Base-by-base conservation (phyloP, 2,113 vertebrate species). In the Anarhynchus alexandrinus region DNA sequence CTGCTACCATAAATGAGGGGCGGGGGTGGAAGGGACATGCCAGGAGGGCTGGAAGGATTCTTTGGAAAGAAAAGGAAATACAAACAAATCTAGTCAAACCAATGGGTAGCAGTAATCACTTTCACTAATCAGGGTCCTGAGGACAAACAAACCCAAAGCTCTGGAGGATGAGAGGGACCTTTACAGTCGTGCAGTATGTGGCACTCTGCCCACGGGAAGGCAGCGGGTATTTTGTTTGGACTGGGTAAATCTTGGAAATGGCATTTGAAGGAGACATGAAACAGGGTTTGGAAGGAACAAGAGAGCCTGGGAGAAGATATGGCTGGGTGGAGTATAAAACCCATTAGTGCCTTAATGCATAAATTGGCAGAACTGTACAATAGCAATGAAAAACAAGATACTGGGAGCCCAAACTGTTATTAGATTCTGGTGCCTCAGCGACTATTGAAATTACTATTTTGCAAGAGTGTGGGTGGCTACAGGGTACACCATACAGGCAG, bases 271-370 rank as follows among this genome's bases (percentile, higher is more conserved):
- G 36, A 55, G 84, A 89, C 1, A 0, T 91, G 67, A 84, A 86
- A 76, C 32, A 79, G 40, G 25, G 40, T 47, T 93, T 91, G 78
- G 93, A 90, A 86, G 64, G 64, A 95, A 7, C 61, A 40, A 21
- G 43, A 58, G 40, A 90, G 81, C 36, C 78, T 43, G 47, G 47
- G 70, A 93, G 52, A 91, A 95, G 90, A 57, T 61, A 59, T 52
- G 61, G 23, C 84, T 57, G 8, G 84, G 81, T 95, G 78, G 87
- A 87, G 67, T 85, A 69, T 82, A 85, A 95, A 96, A 76, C 32
- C 78, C 70, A 91, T 93, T 91, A 94, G 54, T 54, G 74, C 85
- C 90, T 91, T 96, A 96, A 97, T 96, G 92, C 78, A 91, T 65
- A 90, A 88, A 82, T 96, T 94, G 95, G 87, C 94, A 97, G 84